Conservation (phyloP, 2,888 invertebrate species). For the Trachelus stipa region DNA sequence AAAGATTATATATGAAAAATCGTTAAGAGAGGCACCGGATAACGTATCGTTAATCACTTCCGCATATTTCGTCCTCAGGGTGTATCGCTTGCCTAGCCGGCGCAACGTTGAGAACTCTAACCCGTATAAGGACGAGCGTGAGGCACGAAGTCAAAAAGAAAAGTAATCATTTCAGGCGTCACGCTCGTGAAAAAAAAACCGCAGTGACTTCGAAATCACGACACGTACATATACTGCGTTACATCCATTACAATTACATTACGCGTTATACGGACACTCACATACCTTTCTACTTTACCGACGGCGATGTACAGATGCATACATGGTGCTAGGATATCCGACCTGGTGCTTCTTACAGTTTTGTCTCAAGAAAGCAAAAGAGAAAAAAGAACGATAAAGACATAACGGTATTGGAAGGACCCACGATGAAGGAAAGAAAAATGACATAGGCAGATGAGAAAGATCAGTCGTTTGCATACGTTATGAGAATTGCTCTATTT, state of each 20-base stretch:
- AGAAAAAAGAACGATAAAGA: not conserved
- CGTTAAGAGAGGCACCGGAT: not conserved
- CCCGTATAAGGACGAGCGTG: not conserved
- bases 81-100: conserved; percentile 61
- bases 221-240: conserved; percentile 7
- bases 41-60: not conserved
- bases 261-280: not conserved
- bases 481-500: not conserved
- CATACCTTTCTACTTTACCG: not conserved
- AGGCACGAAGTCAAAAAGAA: not conserved
- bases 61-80: conserved; percentile 12
- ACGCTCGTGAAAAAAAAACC: not conserved
- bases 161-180: not conserved
- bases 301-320: not conserved
- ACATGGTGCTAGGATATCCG: conserved; percentile 45
- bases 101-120: conserved; percentile 48
- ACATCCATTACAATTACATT: not conserved
- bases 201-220: not conserved
- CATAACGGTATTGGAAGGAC: not conserved
- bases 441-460: not conserved
- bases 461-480: not conserved
- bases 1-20: not conserved
- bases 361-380: not conserved
- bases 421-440: not conserved
- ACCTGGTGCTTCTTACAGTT: conserved; percentile 37